phyloP scores from a whole-genome alignment of 2,888 invertebrate species.

The Diadromus collaris region DNA sequence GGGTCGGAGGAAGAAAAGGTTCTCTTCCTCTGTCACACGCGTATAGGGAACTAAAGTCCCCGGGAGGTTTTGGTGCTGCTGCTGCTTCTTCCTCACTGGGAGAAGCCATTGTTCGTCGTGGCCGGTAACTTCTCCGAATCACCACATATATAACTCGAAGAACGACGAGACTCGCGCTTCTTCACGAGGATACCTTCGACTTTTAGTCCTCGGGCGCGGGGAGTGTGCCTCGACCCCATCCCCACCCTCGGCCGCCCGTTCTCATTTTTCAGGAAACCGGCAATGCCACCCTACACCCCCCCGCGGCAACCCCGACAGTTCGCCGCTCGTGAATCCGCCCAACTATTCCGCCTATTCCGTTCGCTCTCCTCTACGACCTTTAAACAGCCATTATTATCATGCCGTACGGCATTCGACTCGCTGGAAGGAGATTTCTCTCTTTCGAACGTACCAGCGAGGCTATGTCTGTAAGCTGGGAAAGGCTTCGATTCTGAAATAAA shows the following conservation, averaged over 20 bases:
- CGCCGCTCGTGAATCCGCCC: slow-evolving; percentile 25
- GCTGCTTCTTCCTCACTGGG: slow-evolving; percentile 37
- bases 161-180: slow-evolving; percentile 67
- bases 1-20: slow-evolving; percentile 60
- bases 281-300: slow-evolving; percentile 5
- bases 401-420: slow-evolving; percentile 21
- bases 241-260: slow-evolving; percentile 11
- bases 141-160: slow-evolving; percentile 76
- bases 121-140: slow-evolving; percentile 75
- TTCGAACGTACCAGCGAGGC: slow-evolving; percentile 1
- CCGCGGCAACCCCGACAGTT: slow-evolving; percentile 15
- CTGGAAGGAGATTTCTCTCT: slow-evolving; percentile 12
- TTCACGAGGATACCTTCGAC: slow-evolving; percentile 63
- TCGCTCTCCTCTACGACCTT: slow-evolving; percentile 19
- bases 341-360: slow-evolving; percentile 29
- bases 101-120: slow-evolving; percentile 74
- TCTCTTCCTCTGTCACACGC: slow-evolving; percentile 42
- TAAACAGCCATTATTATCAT: slow-evolving; percentile 52
- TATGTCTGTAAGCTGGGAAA: slow-evolving; percentile 16
- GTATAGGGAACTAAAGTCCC: slow-evolving; percentile 66
- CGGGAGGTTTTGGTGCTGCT: slow-evolving; percentile 60
- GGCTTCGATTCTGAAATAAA: slow-evolving; percentile 43
- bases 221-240: slow-evolving; percentile 7
- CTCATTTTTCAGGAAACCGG: slow-evolving; percentile 64
- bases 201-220: slow-evolving; percentile 56